A percentile compares a stretch with the other conserved stretches of the same genome.
These are phyloP conservation scores for Archivesica marissinica DNA, from an alignment of 1,140 invertebrate species.

Conservation along the genomic window DNA sequence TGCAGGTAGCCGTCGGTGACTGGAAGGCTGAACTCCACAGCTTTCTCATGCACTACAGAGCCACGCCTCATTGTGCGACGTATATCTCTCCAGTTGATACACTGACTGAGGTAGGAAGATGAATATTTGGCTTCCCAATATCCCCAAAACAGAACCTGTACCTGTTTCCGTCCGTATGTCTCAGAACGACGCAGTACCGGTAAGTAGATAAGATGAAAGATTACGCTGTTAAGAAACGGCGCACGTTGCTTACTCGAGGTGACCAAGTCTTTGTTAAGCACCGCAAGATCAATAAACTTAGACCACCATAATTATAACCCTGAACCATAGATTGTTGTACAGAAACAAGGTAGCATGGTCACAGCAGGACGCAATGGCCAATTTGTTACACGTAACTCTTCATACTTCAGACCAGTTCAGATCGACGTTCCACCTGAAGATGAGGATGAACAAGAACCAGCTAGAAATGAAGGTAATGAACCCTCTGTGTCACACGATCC, in stretches of 20 bases:
- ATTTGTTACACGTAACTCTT: constrained; percentile 48
- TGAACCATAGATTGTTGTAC: constrained; percentile 49
- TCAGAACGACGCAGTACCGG: constrained; percentile 8
- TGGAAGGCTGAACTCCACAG: constrained; percentile 56
- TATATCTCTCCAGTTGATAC: constrained; percentile 58
- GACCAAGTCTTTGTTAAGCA: constrained; percentile 64
- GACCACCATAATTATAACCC: no score
- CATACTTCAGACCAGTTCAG: constrained; percentile 64
- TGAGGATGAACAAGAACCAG: no score
- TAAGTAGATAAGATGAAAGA: constrained; percentile 57
- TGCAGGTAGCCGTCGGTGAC: constrained; percentile 24
- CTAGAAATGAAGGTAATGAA: no score
- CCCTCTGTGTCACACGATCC: no score
- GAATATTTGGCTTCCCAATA: constrained; percentile 47
- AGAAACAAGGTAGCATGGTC: constrained; percentile 61
- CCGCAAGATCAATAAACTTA: constrained; percentile 52
- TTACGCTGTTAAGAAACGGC: constrained; percentile 40
- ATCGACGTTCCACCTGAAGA: no score
- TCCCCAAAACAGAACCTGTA: background rate
- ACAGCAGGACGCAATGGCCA: constrained; percentile 47
- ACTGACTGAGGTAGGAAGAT: constrained; percentile 57
- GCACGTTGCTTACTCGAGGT: constrained; percentile 14
- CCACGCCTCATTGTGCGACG: constrained; percentile 60
- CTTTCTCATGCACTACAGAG: constrained; percentile 64
- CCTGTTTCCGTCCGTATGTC: background rate